phyloP scores from a whole-genome alignment of 2,888 invertebrate genomes.

The Gisinianus flammeolus region DNA sequence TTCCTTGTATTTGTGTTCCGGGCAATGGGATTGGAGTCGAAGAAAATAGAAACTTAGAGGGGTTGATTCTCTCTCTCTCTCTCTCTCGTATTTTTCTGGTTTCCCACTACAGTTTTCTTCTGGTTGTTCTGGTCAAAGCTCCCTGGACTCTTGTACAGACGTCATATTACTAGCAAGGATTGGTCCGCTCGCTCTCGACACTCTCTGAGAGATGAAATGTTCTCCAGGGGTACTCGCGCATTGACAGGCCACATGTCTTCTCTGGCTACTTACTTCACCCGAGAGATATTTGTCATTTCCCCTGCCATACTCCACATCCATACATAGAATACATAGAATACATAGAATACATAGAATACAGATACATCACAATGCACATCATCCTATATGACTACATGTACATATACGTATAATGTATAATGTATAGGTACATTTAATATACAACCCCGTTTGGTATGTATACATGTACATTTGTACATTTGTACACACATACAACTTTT shows the following conservation, averaged over 20 bases:
- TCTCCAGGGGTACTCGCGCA: constrained; percentile 34
- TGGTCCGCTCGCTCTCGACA: constrained; percentile 22
- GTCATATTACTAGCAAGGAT: constrained; percentile 37
- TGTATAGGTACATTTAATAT: neutral
- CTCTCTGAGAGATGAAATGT: constrained; percentile 34
- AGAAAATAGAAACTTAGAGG: constrained; percentile 21
- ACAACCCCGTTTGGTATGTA: neutral
- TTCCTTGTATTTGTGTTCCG: constrained; percentile 25
- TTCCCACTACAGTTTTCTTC: constrained; percentile 18
- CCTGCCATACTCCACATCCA: constrained; percentile 3
- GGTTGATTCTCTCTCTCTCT: constrained; percentile 7
- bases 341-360: neutral
- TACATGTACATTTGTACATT: neutral
- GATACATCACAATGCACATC: neutral
- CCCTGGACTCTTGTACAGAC: constrained; percentile 41
- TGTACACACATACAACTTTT: neutral
- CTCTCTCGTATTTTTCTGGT: constrained; percentile 29
- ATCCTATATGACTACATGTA: neutral
- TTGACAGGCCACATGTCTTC: constrained; percentile 38
- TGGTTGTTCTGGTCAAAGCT: constrained; percentile 31
- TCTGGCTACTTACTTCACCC: constrained; percentile 38
- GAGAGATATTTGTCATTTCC: constrained; percentile 40
- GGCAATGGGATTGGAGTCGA: neutral
- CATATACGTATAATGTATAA: neutral
- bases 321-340: too few species aligned